Base-by-base conservation (phyloP, 1,140 invertebrate genomes). In the Anoplophora glabripennis region DNA sequence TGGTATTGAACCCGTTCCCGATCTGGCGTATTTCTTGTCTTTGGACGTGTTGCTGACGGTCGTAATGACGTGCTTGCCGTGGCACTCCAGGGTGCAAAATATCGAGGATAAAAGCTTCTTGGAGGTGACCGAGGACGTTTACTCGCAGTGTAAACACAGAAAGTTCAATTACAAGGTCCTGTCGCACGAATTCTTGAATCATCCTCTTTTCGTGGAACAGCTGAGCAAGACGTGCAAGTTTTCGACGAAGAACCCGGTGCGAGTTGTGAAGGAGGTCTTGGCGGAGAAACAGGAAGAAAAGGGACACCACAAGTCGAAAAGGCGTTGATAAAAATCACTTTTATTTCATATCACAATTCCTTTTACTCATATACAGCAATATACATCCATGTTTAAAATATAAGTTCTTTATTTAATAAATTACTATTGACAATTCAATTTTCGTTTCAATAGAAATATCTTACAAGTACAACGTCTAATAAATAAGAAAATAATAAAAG, bases 161-260 rank as follows among this genome's bases (percentile, higher is more conserved):
- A 5, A 28, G 21, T 28, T 72, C 47, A 65, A 70, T 21, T 45
- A 57, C 37, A 49, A 54, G 8, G 71, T 73, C 8, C 60, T 73
- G 12, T 55, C 61, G 2, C 68, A 71, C 47, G 57, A 71, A 18
- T 69, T 69, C 61, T 57, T 72, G 15, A 69, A 70, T 37, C 40
- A 44, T 44, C 36, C 59, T 7, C 15, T 45, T 8, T 66, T 73
- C 58, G 53, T 53, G 15, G 34, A 66, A 49, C 21, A 70, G 1
- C 37, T 73, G 9, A 21, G 18, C 10, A 44, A 37, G 9, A 70
- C 57, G 8, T 57, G 41, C 7, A 70, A 66, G 53, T 72, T 72
- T 46, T 41, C 18, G 7, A 33, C 42, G 47, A 53, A 59, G 15
- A 63, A 63, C 53, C 60, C 65, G 11, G 34, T 36, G 0, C 37